phyloP scores from a whole-genome alignment of 2,797 vertebrate genomes.

The Chelidonichthys spinosus region DNA sequence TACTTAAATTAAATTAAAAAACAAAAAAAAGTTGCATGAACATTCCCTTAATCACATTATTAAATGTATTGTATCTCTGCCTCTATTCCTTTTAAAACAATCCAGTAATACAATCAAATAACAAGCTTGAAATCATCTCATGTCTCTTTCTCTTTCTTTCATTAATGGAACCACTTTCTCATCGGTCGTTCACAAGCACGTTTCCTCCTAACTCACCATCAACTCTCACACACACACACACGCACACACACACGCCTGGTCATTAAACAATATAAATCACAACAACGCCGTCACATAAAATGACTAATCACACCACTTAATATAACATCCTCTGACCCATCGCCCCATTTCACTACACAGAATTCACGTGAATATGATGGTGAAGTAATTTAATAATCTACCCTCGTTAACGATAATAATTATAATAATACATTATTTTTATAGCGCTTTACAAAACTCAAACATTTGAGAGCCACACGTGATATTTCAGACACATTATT shows the following conservation, averaged over 20 bases:
- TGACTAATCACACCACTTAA: neutral
- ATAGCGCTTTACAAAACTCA: no score
- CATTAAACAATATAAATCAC: neutral
- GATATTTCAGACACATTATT: no score
- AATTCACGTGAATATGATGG: neutral
- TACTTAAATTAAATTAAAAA: conserved; percentile 53
- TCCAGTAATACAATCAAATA: conserved; percentile 54
- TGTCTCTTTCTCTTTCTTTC: conserved; percentile 76
- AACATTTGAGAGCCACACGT: no score
- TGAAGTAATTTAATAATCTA: neutral
- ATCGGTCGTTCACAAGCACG: conserved; percentile 66
- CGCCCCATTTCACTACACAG: neutral
- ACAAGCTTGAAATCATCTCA: conserved; percentile 69
- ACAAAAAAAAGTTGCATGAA: conserved; percentile 61
- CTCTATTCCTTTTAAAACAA: conserved; percentile 54
- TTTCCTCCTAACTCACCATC: conserved; percentile 35
- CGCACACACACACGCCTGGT: conserved; percentile 9
- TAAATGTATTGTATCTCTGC: conserved; percentile 61
- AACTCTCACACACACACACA: conserved; percentile 6
- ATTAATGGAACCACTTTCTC: conserved; percentile 55
- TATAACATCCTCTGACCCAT: neutral
- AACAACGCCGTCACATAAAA: neutral
- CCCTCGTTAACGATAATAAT: neutral
- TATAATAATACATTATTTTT: no score
- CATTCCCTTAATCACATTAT: conserved; percentile 32